These are phyloP conservation scores for Neuroscelio doddi DNA, from an alignment of 2,888 invertebrate genomes.

Conservation along the genomic window DNA sequence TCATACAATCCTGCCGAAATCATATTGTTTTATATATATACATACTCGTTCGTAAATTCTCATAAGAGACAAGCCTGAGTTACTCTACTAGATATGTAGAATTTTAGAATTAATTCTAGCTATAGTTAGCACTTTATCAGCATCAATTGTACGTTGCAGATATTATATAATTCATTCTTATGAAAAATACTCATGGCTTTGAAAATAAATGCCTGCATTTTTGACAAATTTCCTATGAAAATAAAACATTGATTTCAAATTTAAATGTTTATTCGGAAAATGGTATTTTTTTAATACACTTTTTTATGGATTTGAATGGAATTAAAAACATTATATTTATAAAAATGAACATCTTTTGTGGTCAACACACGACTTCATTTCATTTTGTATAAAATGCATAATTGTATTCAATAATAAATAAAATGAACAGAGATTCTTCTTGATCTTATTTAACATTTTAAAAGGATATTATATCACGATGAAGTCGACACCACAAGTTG, in stretches of 20 bases:
- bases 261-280: neutral
- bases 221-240: conserved; percentile 21
- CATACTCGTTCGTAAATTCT: neutral
- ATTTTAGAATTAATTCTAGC: conserved; percentile 8
- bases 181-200: conserved; percentile 14
- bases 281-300: neutral
- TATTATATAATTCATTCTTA: conserved; percentile 10
- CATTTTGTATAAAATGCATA: neutral
- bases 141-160: conserved; percentile 7
- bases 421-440: neutral
- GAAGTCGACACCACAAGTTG: neutral
- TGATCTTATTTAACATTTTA: neutral
- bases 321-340: neutral
- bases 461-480: neutral
- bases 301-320: neutral
- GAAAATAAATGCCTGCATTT: conserved; percentile 7
- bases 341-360: neutral
- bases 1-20: conserved; percentile 25
- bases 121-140: conserved; percentile 6
- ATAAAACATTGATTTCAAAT: neutral
- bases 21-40: neutral
- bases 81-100: conserved; percentile 5
- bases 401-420: neutral
- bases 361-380: neutral
- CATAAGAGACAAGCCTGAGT: neutral